A percentile compares a stretch with the other conserved stretches of the same genome.
Conservation (phyloP, 2,888 invertebrate genomes). For the Diarsia mendica region DNA sequence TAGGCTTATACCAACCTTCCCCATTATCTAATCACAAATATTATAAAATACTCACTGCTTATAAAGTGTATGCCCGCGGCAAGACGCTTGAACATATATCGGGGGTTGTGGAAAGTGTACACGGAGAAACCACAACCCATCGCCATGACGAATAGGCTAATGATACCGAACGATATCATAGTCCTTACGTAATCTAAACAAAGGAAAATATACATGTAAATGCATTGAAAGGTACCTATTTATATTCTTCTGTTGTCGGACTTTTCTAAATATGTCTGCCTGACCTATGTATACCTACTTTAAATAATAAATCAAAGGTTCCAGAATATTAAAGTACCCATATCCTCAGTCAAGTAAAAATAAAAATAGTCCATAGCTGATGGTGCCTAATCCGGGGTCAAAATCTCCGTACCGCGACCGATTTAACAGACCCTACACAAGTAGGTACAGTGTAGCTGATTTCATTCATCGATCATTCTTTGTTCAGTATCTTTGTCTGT, state of each 20-base stretch:
- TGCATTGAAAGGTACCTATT: neutral
- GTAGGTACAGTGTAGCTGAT: too few species aligned
- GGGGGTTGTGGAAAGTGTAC: constrained; percentile 95
- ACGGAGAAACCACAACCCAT: constrained; percentile 95
- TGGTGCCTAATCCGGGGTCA: too few species aligned
- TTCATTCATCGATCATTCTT: too few species aligned
- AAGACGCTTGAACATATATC: constrained; percentile 96
- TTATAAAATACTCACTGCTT: constrained; percentile 90
- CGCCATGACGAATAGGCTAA: constrained; percentile 94
- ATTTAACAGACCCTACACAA: too few species aligned
- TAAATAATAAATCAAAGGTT: neutral
- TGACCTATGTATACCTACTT: neutral
- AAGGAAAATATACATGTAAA: constrained; percentile 27
- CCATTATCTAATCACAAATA: neutral
- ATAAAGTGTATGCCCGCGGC: constrained; percentile 96
- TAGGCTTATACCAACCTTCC: neutral
- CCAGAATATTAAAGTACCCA: neutral
- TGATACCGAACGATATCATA: constrained; percentile 95
- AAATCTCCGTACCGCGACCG: too few species aligned
- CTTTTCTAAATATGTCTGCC: too few species aligned
- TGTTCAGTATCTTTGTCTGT: too few species aligned
- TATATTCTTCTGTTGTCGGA: neutral
- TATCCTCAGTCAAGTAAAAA: too few species aligned
- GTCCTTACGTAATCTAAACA: constrained; percentile 95
- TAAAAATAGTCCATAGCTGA: too few species aligned